A percentile compares a stretch with the other conserved stretches of the same genome.
These are phyloP conservation scores for Drosophila kurseongensis DNA, from an alignment of 1,140 invertebrate species.

Conservation along the genomic window DNA sequence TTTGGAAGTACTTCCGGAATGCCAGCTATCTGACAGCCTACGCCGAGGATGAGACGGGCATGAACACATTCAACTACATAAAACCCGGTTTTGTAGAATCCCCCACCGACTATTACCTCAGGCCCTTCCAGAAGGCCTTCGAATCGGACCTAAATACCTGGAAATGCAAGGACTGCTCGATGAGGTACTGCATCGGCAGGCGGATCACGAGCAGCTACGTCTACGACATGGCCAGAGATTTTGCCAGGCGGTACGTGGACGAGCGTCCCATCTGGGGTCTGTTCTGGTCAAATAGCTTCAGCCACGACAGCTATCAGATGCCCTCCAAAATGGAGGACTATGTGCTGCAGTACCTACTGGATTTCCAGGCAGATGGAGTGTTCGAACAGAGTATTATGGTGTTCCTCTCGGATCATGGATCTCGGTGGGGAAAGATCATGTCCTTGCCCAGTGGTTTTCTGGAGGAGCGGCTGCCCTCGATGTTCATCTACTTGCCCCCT, in stretches of 20 bases:
- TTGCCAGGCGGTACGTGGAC: slow-evolving; percentile 81
- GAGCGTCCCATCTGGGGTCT: slow-evolving; percentile 88
- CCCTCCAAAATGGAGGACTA: slow-evolving; percentile 88
- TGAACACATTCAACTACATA: slow-evolving; percentile 92
- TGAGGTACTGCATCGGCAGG: slow-evolving; percentile 86
- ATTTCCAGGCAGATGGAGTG: slow-evolving; percentile 86
- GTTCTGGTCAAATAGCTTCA: slow-evolving; percentile 92
- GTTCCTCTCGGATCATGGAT: slow-evolving; percentile 96
- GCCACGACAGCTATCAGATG: slow-evolving; percentile 89
- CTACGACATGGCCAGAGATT: slow-evolving; percentile 86
- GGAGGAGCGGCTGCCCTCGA: slow-evolving; percentile 96
- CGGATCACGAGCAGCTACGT: slow-evolving; percentile 86
- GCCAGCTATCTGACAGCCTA: slow-evolving; percentile 91
- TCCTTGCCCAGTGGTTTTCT: slow-evolving; percentile 88
- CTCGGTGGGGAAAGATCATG: slow-evolving; percentile 92
- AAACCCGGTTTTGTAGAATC: slow-evolving; percentile 91
- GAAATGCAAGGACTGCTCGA: slow-evolving; percentile 35
- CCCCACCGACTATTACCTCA: slow-evolving; percentile 93
- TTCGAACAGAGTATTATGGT: slow-evolving; percentile 90
- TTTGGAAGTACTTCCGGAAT: slow-evolving; percentile 91
- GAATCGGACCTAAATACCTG: slow-evolving; percentile 64
- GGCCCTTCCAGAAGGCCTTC: slow-evolving; percentile 89
- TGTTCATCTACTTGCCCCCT: slow-evolving; percentile 92
- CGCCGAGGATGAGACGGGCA: slow-evolving; percentile 90
- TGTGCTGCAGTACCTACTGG: slow-evolving; percentile 86